Base-by-base conservation (phyloP, 2,888 invertebrate genomes). In the Coenonympha arcania region DNA sequence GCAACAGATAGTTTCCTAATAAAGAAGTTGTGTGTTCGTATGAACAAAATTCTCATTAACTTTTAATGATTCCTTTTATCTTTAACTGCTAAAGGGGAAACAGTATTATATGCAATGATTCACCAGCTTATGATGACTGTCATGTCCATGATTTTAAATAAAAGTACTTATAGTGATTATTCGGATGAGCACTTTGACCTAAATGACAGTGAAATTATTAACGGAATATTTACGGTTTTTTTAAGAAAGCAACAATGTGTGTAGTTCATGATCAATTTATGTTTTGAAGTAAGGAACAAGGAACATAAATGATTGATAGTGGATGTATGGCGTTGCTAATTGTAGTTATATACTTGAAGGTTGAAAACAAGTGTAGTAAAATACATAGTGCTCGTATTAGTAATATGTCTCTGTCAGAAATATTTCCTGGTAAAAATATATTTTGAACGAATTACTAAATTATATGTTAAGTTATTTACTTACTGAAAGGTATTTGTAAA, bases 91-190 rank as follows among this genome's bases (percentile, higher is more conserved):
- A 11, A 18, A 6, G 6, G 4, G 28, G 19, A 30, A 20, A 42
- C n/a, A 22, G 24, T 22, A 39, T 39, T 39, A n/a, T n/a, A n/a
- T 22, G 39, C 6, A 24, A 24, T 39, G 24, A 39, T 15, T 39
- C 39, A 24, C 9, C 24, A 15, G 8, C 24, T 39, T 39, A 39
- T 13, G 13, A 8, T 15, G 22, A 22, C 22, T 22, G n/a, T n/a
- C n/a, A n/a, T 31, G 39, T n/a, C 13, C 15, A 9, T 39, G 15
- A 24, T 39, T 24, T 15, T 9, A 24, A 24, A 24, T 22, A 39
- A 39, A 39, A 24, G 24, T 24, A 24, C n/a, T n/a, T n/a, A n/a
- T n/a, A n/a, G n/a, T 39, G 4, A 1, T 11, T 4, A 15, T 9
- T 22, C 20, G 13, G 4, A 22, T 22, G n/a, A n/a, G n/a, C n/a